Evolutionary conservation across 2,888 invertebrate genomes (phyloP), one percentile per base, ranked within the genome.

Genomic region (Halictus ligatus): DNA sequence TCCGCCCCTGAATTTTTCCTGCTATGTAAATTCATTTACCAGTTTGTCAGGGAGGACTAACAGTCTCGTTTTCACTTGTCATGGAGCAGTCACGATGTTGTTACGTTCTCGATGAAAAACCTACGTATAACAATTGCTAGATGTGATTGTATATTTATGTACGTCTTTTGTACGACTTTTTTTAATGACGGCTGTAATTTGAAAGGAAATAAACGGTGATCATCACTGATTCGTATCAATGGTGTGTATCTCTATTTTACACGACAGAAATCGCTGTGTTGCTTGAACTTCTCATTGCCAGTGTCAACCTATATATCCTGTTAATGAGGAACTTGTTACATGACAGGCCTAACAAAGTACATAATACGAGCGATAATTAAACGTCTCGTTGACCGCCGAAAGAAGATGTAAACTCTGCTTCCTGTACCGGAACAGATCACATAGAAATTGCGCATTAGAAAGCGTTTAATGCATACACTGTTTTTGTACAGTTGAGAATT

Each of bases 181-280:
- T 87, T 78, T 87, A 87, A 84, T 87, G 76, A 80, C 67, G n/a
- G 43, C 50, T 29, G 75, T 48, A 58, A 74, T 81, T 90, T 90
- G 87, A 85, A 80, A 76, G 72, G 54, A 73, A 81, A 89, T 80
- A 76, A 25, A 85, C 73, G 25, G 89, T 83, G 83, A 82, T 89
- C 40, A 25, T 80, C 64, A 73, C 54, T 75, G 72, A 67, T 60
- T 81, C 64, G 40, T 58, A 87, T 82, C 76, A 81, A 89, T 89
- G 89, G 89, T 90, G 76, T 69, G 90, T 84, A 84, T 72, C 64
- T 79, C 25, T 10, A 46, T 78, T 78, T 50, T 58, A 58, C 35
- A 15, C n/a, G 29, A 29, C 10, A 58, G n/a, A 21, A 18, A 15
- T 29, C 29, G 0, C 43, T 58, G 46, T 50, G 5, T 46, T 64